Evolutionary conservation across 2,888 invertebrate genomes (phyloP), one percentile per base, ranked within the genome.

Genomic region (Silvanus unidentatus): DNA sequence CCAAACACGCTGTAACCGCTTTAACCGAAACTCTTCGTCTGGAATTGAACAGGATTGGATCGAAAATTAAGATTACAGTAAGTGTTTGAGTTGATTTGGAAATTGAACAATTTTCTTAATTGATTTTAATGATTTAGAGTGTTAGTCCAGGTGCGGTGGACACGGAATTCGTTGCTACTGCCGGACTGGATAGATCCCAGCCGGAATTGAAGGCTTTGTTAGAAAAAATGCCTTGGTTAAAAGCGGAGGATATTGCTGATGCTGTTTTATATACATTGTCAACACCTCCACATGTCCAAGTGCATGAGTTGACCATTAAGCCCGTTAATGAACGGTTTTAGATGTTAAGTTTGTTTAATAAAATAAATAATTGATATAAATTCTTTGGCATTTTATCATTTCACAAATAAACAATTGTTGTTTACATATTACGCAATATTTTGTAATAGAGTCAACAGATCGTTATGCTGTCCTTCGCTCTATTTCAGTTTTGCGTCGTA

Each of bases 211-310:
- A 32, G 10, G 12, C 3, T 32, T 5, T 32, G 32, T n/a, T 11
- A 11, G 12, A 32, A 32, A 32, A 32, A 8, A n/a, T 12, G 12
- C 6, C 10, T 11, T 32, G 22, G 22, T 22, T 32, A 12, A n/a
- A 32, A 32, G 5, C 32, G n/a, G 32, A 32, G n/a, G 32, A 32
- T 32, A 11, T 32, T 5, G 32, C 10, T 12, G 12, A 32, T 32
- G 32, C 5, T 5, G 32, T 32, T 32, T 3, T 32, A 12, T 32
- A 32, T 12, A 9, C 10, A n/a, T 12, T 32, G 10, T 32, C 32
- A 32, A 32, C 32, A 32, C 32, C 32, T n/a, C 32, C 32, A 32
- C 32, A 32, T 9, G 32, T 32, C 5, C 32, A 32, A 12, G 32
- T 32, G n/a, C n/a, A 9, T 8, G n/a, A 32, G n/a, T 32, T 32